Conservation (phyloP, 2,113 vertebrate genomes). For the Elaphurus davidianus region DNA sequence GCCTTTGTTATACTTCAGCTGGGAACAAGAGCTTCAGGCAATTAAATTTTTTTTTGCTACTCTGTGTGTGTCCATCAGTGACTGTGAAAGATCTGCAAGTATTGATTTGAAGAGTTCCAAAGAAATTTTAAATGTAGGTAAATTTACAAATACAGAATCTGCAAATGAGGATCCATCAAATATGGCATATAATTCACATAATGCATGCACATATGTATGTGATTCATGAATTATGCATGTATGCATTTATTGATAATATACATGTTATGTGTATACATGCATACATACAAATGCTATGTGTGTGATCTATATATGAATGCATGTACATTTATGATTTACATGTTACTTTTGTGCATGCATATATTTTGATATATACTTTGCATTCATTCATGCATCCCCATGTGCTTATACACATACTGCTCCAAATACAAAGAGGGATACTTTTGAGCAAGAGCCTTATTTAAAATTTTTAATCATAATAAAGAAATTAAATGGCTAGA, state of each 20-base stretch:
- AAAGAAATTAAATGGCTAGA: background rate
- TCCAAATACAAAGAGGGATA: background rate
- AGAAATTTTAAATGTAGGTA: background rate
- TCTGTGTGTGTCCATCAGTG: background rate
- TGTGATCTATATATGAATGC: background rate
- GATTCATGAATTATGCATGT: background rate
- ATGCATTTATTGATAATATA: background rate
- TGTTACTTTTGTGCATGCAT: background rate
- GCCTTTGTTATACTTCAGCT: background rate
- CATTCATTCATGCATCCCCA: background rate
- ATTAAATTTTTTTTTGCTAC: background rate
- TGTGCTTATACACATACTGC: background rate
- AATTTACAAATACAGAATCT: conserved; percentile 13
- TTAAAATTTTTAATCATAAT: background rate
- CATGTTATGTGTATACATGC: background rate
- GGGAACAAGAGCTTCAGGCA: background rate
- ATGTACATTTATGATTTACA: background rate
- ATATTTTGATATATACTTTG: background rate
- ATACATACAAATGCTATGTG: no score
- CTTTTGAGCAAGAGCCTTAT: background rate
- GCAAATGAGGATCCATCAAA: background rate
- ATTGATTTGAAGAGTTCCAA: background rate
- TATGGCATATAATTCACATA: background rate
- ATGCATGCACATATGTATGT: background rate
- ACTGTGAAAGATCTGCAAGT: background rate